Evolutionary conservation across 1,140 invertebrate genomes (phyloP), one percentile per base, ranked within the genome.

Genomic region (Zaprionus tsacasi): DNA sequence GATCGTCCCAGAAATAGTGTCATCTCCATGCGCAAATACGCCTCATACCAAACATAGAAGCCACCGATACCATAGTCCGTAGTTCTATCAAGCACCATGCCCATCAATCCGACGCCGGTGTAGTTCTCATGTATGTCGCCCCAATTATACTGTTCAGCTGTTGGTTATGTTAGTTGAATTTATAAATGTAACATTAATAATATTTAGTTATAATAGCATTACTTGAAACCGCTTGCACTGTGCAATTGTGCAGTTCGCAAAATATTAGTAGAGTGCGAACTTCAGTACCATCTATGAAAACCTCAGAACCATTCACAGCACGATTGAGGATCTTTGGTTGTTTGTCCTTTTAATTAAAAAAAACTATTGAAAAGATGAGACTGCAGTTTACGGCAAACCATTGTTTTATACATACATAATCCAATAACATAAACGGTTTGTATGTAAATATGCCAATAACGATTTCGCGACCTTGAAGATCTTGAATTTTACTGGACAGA

Each of bases 381-480:
- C 40, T 12, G 1, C 1, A 66, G 43, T 36, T 2, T n/a, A 36
- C n/a, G 4, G 6, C 21, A 30, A 30, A 13, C 17, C 6, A 43
- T 27, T 43, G 15, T 8, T 5, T 6, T 0, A 2, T 43, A 68
- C 83, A 38, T 52, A 91, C 83, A 71, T 77, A 79, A 38, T 88
- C 71, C 1, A 91, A 2, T 11, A 86, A 17, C 78, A 91, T 82
- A 43, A 89, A 92, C 6, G 91, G 91, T 8, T 87, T 78, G 45
- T 92, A 92, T 66, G 91, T 75, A 2, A 92, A 91, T 6, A 85
- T 43, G 1, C 74, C 87, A 10, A 86, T 56, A 12, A 88, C 69
- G 12, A 92, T 66, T 69, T 91, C 91, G 10, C 91, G 81, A 10
- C 91, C 91, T 27, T 82, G 56, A 5, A 92, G 69, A 61, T 92